These are phyloP conservation scores for Lipophrys pholis DNA, from an alignment of 2,113 vertebrate genomes.

Conservation along the genomic window DNA sequence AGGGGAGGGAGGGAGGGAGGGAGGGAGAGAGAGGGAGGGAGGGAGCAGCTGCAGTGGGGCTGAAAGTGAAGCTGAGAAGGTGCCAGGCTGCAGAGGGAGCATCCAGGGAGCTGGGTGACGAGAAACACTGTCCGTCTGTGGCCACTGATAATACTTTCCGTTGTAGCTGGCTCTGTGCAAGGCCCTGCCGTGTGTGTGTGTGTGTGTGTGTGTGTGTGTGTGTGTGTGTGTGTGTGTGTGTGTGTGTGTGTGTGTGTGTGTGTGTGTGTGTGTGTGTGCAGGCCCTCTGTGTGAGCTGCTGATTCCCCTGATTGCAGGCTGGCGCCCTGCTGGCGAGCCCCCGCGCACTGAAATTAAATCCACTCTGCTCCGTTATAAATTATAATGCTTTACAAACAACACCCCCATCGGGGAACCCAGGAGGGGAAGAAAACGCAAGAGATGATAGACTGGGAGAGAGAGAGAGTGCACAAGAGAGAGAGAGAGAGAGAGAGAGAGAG, in stretches of 20 bases:
- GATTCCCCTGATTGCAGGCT: constrained; percentile 93
- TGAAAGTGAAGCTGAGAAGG: constrained; percentile 85
- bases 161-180: constrained; percentile 85
- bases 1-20: constrained; percentile 27
- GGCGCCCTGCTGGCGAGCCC: constrained; percentile 98
- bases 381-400: constrained; percentile 99
- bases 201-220: constrained; percentile 46
- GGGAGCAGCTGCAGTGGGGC: constrained; percentile 59
- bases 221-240: constrained; percentile 38
- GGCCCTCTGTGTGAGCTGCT: constrained; percentile 69
- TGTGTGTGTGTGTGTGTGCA: constrained; percentile 49
- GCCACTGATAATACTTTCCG: constrained; percentile 98
- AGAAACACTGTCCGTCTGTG: constrained; percentile 99
- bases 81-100: constrained; percentile 86
- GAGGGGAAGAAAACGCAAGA: neutral
- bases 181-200: constrained; percentile 79
- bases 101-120: constrained; percentile 94
- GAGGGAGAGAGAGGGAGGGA: constrained; percentile 9
- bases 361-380: constrained; percentile 99
- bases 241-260: constrained; percentile 38
- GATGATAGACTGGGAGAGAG: neutral
- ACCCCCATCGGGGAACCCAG: constrained; percentile 88
- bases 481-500: constrained; percentile 7
- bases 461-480: neutral
- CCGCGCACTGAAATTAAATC: constrained; percentile 98